These are phyloP conservation scores for Plectus sambesii DNA, from an alignment of 1,140 invertebrate species.

Conservation along the genomic window DNA sequence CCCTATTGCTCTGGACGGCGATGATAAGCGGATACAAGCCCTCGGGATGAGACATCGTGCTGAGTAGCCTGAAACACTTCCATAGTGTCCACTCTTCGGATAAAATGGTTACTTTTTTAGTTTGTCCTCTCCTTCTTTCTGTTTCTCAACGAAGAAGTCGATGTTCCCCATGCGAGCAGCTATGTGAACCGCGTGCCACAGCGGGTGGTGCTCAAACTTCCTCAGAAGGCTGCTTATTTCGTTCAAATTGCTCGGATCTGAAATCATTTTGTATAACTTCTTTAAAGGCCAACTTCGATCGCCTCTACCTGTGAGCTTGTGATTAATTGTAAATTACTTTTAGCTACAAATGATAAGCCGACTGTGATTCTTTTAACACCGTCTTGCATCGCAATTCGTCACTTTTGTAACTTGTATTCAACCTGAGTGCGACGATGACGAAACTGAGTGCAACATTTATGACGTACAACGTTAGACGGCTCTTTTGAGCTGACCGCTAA, in stretches of 20 bases:
- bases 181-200: conserved; percentile 26
- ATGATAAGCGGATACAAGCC: conserved; percentile 40
- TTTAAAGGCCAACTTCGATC: conserved; percentile 6
- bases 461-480: no score
- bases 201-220: conserved; percentile 18
- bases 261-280: background rate
- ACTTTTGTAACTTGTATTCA: no score
- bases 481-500: no score
- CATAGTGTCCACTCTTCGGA: conserved; percentile 19
- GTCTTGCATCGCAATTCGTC: no score
- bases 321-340: no score
- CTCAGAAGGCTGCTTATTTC: conserved; percentile 4
- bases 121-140: conserved; percentile 30
- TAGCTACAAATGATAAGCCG: no score
- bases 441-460: no score
- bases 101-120: no score
- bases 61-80: conserved; percentile 23
- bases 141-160: no score
- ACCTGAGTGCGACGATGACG: no score
- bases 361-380: no score
- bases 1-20: conserved; percentile 37
- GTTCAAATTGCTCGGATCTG: background rate
- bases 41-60: conserved; percentile 31
- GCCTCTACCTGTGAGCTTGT: conserved; percentile 8
- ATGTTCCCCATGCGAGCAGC: conserved; percentile 23